Evolutionary conservation across 2,113 vertebrate genomes (phyloP).

Genomic region (Prolemur simus): DNA sequence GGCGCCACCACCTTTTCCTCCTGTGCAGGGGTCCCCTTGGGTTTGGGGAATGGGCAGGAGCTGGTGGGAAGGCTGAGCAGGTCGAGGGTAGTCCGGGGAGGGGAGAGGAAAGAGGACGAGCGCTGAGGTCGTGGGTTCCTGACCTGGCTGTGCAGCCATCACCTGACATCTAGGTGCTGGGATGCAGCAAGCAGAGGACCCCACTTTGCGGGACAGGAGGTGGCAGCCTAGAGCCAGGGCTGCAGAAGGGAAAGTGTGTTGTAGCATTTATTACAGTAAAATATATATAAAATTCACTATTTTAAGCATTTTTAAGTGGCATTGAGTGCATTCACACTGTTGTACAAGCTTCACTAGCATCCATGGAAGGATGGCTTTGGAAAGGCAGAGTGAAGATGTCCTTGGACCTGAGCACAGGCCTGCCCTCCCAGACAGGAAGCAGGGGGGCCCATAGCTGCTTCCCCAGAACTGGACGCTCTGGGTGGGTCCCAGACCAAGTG

Average conservation of each 20-base stretch:
- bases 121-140: neutral
- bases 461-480: neutral
- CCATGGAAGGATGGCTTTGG: neutral
- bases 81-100: neutral
- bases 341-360: neutral
- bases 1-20: neutral
- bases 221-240: too few relatives aligned
- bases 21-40: neutral
- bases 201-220: neutral
- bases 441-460: neutral
- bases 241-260: neutral
- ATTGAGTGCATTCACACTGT: neutral
- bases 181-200: neutral
- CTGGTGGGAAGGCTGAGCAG: neutral
- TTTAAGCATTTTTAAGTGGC: neutral
- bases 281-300: neutral
- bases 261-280: neutral
- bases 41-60: neutral
- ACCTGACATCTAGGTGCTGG: neutral
- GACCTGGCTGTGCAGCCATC: fast-evolving
- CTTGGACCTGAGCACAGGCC: neutral
- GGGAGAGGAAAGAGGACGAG: neutral
- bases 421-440: neutral
- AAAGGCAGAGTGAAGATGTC: neutral
- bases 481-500: neutral